phyloP scores from a whole-genome alignment of 2,888 invertebrate genomes.

The Philopedon plagiatum region DNA sequence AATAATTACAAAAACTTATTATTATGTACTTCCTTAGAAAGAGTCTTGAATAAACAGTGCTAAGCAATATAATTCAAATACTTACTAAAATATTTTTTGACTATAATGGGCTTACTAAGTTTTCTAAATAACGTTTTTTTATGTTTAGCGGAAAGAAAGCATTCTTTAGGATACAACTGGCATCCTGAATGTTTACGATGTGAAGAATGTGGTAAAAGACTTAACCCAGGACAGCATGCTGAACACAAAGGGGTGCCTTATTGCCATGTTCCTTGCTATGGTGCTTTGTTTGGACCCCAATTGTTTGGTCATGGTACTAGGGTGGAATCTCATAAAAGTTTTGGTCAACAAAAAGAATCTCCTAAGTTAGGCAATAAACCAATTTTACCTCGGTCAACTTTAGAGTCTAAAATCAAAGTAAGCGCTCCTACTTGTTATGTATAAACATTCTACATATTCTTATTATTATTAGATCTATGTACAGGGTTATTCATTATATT shows the following conservation, averaged over 20 bases:
- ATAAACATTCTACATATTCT: no score
- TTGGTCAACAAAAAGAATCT: conserved; percentile 71
- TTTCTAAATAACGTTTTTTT: no score
- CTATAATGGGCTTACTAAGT: no score
- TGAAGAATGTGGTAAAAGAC: conserved; percentile 85
- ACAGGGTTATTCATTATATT: no score
- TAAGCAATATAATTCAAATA: no score
- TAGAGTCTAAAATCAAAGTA: conserved; percentile 82
- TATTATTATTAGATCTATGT: no score
- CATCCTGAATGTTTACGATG: conserved; percentile 88
- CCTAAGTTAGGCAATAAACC: conserved; percentile 68
- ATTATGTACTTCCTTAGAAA: no score
- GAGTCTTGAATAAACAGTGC: no score
- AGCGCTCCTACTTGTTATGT: no score
- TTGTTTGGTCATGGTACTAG: conserved; percentile 87
- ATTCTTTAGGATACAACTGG: conserved; percentile 89
- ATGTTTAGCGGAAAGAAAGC: conserved; percentile 83
- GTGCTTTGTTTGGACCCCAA: conserved; percentile 85
- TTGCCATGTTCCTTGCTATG: conserved; percentile 89
- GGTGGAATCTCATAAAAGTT: conserved; percentile 86
- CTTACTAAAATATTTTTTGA: no score
- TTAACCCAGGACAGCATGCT: conserved; percentile 88
- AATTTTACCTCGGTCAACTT: conserved; percentile 74
- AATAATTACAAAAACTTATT: no score
- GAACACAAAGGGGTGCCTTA: conserved; percentile 90